phyloP scores from a whole-genome alignment of 2,113 vertebrate genomes.

The Himantopus leucocephalus region DNA sequence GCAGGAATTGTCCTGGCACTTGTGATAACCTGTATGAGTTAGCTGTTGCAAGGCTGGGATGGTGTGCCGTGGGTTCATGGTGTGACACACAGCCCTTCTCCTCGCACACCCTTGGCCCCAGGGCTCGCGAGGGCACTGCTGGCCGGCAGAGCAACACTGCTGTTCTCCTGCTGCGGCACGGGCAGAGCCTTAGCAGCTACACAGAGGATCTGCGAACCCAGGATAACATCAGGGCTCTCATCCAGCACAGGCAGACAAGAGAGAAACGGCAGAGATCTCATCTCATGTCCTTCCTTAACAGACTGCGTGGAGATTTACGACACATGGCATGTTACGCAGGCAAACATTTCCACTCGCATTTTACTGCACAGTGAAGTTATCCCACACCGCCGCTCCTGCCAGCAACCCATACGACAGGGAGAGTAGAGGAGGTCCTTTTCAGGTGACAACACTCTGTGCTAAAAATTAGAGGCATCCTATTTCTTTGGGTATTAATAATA shows the following conservation, averaged over 20 bases:
- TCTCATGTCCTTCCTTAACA: background rate
- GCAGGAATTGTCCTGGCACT: background rate
- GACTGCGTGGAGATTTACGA: background rate
- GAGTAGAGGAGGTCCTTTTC: background rate
- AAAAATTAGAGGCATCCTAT: background rate
- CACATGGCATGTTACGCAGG: background rate
- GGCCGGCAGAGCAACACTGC: fast-evolving
- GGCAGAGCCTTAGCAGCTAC: background rate
- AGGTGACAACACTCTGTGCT: background rate
- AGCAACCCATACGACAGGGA: fast-evolving
- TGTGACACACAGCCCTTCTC: background rate
- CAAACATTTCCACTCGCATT: background rate
- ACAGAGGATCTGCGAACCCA: background rate
- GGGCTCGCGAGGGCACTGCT: background rate
- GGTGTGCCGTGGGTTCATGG: background rate
- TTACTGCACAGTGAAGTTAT: background rate
- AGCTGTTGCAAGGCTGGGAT: background rate
- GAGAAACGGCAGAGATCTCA: background rate
- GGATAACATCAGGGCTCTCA: fast-evolving
- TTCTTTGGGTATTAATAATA: background rate
- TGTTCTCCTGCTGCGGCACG: background rate
- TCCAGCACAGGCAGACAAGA: background rate
- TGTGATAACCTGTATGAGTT: background rate
- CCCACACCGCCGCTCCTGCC: background rate
- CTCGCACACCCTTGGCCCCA: background rate